Percentiles rank a stretch among this genome's conserved stretches.
These are phyloP conservation scores for Pempheris klunzingeri DNA, from an alignment of 2,797 vertebrate genomes.

Conservation along the genomic window DNA sequence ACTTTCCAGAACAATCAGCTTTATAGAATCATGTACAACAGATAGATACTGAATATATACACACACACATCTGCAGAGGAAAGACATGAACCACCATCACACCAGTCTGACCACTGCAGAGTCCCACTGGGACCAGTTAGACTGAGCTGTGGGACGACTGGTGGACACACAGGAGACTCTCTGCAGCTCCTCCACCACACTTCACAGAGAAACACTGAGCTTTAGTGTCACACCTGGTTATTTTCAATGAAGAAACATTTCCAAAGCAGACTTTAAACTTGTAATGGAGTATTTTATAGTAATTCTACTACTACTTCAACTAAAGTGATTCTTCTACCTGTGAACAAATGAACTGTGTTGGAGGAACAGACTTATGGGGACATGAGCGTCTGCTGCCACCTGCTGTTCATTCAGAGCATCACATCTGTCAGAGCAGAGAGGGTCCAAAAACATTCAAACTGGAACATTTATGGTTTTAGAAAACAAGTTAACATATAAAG, in stretches of 20 bases:
- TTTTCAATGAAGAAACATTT: not conserved
- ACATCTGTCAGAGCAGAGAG: not conserved
- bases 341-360: not conserved
- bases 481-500: conserved; percentile 11
- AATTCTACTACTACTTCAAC: not conserved
- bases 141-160: conserved; percentile 1
- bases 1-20: not conserved
- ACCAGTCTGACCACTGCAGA: not conserved
- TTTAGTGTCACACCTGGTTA: not conserved
- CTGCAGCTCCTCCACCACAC: not conserved
- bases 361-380: not conserved
- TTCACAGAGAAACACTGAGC: not conserved
- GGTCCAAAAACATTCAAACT: too few species aligned
- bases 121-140: not conserved
- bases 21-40: not conserved
- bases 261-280: too few species aligned
- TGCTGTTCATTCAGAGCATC: not conserved
- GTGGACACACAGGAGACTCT: not conserved
- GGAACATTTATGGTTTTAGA: not conserved
- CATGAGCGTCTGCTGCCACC: conserved; percentile 10
- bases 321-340: not conserved
- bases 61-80: not conserved
- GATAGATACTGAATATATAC: not conserved
- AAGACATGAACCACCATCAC: not conserved
- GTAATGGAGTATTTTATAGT: not conserved